Evolutionary conservation across 2,797 vertebrate genomes (phyloP).

Genomic region (Ambastaia sidthimunki): DNA sequence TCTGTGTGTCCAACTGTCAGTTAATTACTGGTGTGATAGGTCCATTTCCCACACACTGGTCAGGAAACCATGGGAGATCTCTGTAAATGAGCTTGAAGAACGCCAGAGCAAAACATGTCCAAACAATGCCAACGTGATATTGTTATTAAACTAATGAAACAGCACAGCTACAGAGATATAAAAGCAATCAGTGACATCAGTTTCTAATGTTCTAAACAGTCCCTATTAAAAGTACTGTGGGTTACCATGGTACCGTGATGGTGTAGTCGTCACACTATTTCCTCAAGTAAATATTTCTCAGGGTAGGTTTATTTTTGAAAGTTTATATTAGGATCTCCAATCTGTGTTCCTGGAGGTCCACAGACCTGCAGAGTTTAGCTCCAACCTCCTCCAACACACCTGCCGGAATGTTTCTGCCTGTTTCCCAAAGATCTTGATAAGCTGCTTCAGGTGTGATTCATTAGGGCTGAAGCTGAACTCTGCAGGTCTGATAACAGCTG

Average conservation of each 20-base stretch:
- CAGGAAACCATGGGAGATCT: background rate
- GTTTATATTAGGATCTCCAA: too few species aligned
- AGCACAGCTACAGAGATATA: background rate
- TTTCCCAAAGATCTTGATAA: too few species aligned
- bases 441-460: too few species aligned
- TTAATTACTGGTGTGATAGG: slow-evolving; percentile 17
- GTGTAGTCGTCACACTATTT: background rate
- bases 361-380: too few species aligned
- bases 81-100: background rate
- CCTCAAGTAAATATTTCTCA: background rate
- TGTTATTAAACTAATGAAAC: background rate
- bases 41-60: slow-evolving; percentile 31
- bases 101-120: background rate
- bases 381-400: too few species aligned
- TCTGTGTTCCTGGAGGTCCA: too few species aligned
- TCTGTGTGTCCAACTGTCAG: slow-evolving; percentile 9
- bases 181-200: background rate
- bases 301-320: too few species aligned
- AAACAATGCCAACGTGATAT: slow-evolving; percentile 19
- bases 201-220: background rate
- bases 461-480: too few species aligned
- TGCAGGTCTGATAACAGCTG: too few species aligned
- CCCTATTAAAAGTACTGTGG: background rate
- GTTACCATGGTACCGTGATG: background rate
- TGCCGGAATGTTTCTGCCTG: too few species aligned